Base-by-base conservation (phyloP, 2,113 vertebrate species). In the Cephalopholis sonnerati region DNA sequence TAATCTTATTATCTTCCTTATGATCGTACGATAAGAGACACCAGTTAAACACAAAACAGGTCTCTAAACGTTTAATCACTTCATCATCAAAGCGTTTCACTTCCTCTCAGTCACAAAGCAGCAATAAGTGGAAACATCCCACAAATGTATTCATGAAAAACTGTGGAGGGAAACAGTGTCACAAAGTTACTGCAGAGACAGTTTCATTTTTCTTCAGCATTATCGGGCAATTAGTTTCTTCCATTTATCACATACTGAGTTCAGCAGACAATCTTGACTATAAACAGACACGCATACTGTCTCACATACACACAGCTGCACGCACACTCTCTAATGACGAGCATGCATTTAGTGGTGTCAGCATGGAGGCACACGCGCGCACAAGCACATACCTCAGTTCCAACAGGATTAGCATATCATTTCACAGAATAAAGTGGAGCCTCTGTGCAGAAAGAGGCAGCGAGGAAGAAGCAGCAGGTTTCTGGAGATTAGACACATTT, bases 321-420 rank as follows among this genome's bases (percentile, higher is more conserved):
- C 55, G 51, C 59, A 18, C 66, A 69, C 50, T 24, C 46, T 62
- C 48, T 77, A 73, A 87, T 88, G 77, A 84, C 24, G 17, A 55
- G 69, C 5, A 46, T 57, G 65, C 79, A 62, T 59, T 64, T 7
- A 22, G 64, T 9, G 7, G 65, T 73, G 70, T 79, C 73, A 79
- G 54, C 57, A 51, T 70, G 66, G 25, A 77, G 51, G 7, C 54
- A 17, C 77, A 69, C 57, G 41, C 74, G 1, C 12, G 3, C 25
- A 17, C 61, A 44, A 2, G 4, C 78, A 82, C 68, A 32, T 10
- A 65, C 51, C 68, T 77, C 64, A 84, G 64, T 55, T 82, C 46
- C 77, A 83, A 76, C 12, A 77, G 76, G 62, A 93, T 94, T 90
- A 90, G 61, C 89, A 92, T 89, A 84, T 88, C 24, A 84, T 91